Base-by-base conservation (phyloP, 2,113 vertebrate genomes). In the Podarcis raffonei region DNA sequence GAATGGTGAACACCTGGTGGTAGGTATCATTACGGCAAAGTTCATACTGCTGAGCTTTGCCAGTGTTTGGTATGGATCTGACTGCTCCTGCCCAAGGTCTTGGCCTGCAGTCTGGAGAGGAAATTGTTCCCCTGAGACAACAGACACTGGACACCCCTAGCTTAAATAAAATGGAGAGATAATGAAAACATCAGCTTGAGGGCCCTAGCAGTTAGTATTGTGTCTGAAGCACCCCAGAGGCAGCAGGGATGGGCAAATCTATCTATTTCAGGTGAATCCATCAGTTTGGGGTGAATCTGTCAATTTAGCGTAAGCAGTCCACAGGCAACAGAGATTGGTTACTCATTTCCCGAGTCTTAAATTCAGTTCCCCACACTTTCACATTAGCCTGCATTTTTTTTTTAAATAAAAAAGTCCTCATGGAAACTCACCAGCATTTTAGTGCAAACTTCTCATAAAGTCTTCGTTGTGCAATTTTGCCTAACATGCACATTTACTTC, bases 21-120 rank as follows among this genome's bases (percentile, higher is more conserved):
- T 18, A 20, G 59, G 11, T 69, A 27, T 16, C 32, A 18, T 20
- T 5, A 37, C 2, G 2, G 18, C n/a, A 6, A 20, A 6, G 32
- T 15, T 30, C 32, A 32, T 20, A n/a, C 72, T 20, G 72, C 18
- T 20, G 27, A 12, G 9, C 1, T 11, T 72, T 53, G 48, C 48
- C 48, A 53, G 30, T 27, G 25, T 71, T 72, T 72, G 32, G 71
- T 5, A n/a, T 30, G 89, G 91, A 87, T 74, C 90, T 89, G 93
- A 88, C 69, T 92, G 1, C 90, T 76, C 86, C 90, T 90, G 81
- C 78, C 79, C 89, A 15, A 18, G 59, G 18, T 62, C 88, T 81
- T 74, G 71, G 30, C 4, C 71, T 15, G 16, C n/a, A 16, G 71
- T 74, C 15, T 35, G n/a, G n/a, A 74, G 32, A n/a, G 27, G 7